Percentiles rank a stretch among this genome's conserved stretches.
These are phyloP conservation scores for Palythoa grandiflora DNA, from an alignment of 92 coral and sea anemone genomes.

Conservation along the genomic window DNA sequence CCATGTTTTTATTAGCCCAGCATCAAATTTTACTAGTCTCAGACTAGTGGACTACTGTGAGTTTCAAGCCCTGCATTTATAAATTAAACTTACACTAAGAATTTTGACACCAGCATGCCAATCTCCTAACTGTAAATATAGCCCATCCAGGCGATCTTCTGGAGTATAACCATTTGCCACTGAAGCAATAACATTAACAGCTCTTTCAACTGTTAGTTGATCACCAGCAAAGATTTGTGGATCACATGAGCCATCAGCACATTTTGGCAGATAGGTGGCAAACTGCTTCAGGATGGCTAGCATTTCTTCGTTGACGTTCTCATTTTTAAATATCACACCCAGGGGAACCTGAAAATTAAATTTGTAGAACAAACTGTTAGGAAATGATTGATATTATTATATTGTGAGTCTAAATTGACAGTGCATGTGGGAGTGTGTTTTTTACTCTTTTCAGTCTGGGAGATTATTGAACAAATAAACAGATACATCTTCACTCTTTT, in stretches of 20 bases:
- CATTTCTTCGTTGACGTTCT: slow-evolving; percentile 78
- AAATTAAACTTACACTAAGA: slow-evolving; percentile 55
- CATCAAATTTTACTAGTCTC: no score
- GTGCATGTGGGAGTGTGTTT: background rate
- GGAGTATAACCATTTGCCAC: slow-evolving; percentile 67
- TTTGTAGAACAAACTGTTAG: background rate
- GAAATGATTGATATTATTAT: background rate
- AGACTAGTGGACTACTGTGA: no score
- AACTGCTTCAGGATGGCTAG: slow-evolving; percentile 60
- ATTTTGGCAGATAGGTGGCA: slow-evolving; percentile 60
- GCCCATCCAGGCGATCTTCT: slow-evolving; percentile 72
- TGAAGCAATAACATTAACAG: slow-evolving; percentile 74
- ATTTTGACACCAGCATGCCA: slow-evolving; percentile 80
- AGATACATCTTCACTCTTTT: no score
- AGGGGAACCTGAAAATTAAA: slow-evolving; percentile 63
- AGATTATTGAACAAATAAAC: background rate
- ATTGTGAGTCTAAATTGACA: background rate
- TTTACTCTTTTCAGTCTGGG: background rate
- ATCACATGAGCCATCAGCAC: slow-evolving; percentile 39
- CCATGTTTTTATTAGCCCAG: no score
- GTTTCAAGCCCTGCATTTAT: background rate
- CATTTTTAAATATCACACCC: slow-evolving; percentile 74
- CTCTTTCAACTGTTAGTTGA: slow-evolving; percentile 72
- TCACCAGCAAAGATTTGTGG: slow-evolving; percentile 61
- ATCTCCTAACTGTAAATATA: slow-evolving; percentile 73